Evolutionary conservation across 1,140 invertebrate species (phyloP).

Genomic region (Brachionus sp.): DNA sequence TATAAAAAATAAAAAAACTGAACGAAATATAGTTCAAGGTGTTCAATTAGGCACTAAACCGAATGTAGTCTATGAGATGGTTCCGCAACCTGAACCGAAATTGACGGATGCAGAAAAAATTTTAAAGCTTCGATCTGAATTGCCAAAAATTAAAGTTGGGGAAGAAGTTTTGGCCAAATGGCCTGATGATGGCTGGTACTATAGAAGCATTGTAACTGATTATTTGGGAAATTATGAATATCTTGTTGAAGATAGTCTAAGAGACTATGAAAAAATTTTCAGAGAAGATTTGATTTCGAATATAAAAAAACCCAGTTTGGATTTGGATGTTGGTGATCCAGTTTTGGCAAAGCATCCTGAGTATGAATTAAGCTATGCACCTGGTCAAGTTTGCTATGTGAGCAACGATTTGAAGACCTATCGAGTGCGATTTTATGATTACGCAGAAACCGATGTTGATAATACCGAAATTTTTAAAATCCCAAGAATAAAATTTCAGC

Average conservation of each 20-base stretch:
- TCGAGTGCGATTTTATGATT: conserved; percentile 52
- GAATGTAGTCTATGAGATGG: conserved; percentile 42
- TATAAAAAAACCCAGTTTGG: conserved; percentile 48
- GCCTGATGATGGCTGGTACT: conserved; percentile 56
- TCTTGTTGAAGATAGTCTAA: background rate
- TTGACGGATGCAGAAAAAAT: background rate
- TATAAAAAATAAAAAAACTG: conserved; percentile 10
- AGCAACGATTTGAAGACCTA: conserved; percentile 46
- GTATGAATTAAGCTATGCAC: conserved; percentile 52
- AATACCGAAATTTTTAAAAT: conserved; percentile 50
- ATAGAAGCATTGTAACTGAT: conserved; percentile 48
- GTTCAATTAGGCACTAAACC: conserved; percentile 30
- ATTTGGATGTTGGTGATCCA: conserved; percentile 48
- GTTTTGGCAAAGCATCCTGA: conserved; percentile 53
- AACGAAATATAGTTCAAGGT: background rate
- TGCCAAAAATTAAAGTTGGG: conserved; percentile 44
- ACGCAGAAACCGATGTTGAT: conserved; percentile 46
- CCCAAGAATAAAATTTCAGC: conserved; percentile 49
- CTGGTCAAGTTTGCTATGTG: conserved; percentile 49
- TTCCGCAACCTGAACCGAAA: background rate
- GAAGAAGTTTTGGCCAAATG: conserved; percentile 54
- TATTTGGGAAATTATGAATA: conserved; percentile 10
- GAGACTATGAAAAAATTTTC: background rate
- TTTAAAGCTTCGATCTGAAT: conserved; percentile 17
- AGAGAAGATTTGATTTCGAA: conserved; percentile 48